These are phyloP conservation scores for Aquila chrysaetos DNA, from an alignment of 2,797 vertebrate genomes.

Conservation along the genomic window DNA sequence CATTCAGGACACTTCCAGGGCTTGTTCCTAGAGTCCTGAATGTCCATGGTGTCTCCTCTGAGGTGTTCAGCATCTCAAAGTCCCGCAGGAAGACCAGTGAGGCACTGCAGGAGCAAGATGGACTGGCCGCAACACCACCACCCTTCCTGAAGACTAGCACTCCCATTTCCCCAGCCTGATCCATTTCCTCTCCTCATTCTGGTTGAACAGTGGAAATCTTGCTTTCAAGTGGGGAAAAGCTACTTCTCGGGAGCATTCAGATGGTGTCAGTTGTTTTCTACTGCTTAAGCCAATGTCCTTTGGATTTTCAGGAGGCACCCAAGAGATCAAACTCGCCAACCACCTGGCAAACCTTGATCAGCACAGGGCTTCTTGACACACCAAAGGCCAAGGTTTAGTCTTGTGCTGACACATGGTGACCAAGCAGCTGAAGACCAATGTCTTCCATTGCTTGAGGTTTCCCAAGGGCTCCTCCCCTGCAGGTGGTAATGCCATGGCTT, in stretches of 20 bases:
- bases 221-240: background rate
- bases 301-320: background rate
- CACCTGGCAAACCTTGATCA: rapidly evolving
- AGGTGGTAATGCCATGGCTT: background rate
- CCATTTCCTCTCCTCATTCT: background rate
- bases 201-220: background rate
- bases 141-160: background rate
- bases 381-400: background rate
- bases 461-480: background rate
- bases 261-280: background rate
- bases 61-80: background rate
- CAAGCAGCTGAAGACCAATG: background rate
- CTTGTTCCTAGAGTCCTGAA: background rate
- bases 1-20: background rate
- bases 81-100: background rate
- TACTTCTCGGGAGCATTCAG: background rate
- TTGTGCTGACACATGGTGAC: background rate
- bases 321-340: background rate
- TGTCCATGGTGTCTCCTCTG: background rate
- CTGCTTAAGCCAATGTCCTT: background rate
- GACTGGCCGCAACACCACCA: background rate
- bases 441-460: background rate
- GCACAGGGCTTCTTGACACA: background rate
- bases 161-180: background rate
- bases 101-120: background rate